Conservation (phyloP, 2,797 vertebrate species). For the Syngnathus acus region DNA sequence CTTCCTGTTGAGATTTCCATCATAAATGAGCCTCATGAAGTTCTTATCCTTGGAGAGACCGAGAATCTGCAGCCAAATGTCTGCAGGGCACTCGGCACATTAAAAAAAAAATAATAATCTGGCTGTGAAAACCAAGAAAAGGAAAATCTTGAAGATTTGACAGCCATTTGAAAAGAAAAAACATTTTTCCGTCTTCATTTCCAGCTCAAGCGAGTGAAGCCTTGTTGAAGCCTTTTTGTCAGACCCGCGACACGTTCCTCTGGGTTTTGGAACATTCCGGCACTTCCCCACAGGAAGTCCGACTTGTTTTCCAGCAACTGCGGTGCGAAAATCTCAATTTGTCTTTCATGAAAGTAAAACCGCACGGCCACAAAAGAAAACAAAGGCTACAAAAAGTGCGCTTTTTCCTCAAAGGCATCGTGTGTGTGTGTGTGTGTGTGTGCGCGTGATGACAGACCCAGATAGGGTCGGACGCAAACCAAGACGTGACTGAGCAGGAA, state of each 20-base stretch:
- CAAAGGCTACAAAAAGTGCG: too few relatives aligned
- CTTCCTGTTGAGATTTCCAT: constrained; percentile 48
- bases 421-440: background rate
- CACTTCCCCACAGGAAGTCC: background rate
- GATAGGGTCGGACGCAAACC: background rate
- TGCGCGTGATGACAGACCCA: background rate
- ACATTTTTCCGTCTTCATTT: background rate
- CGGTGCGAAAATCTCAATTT: background rate
- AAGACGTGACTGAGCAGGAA: background rate
- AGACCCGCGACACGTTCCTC: background rate
- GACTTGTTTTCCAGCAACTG: background rate
- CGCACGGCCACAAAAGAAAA: too few relatives aligned
- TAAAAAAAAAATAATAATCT: background rate
- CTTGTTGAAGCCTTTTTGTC: background rate
- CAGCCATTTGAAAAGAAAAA: background rate
- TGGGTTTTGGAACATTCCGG: background rate
- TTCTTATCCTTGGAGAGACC: constrained; percentile 10
- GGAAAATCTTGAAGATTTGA: background rate
- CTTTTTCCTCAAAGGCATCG: too few relatives aligned
- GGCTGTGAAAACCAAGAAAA: background rate
- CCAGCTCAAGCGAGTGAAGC: background rate
- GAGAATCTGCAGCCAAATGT: constrained; percentile 34
- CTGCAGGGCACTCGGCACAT: too few relatives aligned
- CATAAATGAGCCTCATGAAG: constrained; percentile 46
- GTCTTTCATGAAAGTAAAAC: too few relatives aligned